These are phyloP conservation scores for Apostichopus leukothele DNA, from an alignment of 53 echinoderm and acorn worm genomes.

Conservation along the genomic window DNA sequence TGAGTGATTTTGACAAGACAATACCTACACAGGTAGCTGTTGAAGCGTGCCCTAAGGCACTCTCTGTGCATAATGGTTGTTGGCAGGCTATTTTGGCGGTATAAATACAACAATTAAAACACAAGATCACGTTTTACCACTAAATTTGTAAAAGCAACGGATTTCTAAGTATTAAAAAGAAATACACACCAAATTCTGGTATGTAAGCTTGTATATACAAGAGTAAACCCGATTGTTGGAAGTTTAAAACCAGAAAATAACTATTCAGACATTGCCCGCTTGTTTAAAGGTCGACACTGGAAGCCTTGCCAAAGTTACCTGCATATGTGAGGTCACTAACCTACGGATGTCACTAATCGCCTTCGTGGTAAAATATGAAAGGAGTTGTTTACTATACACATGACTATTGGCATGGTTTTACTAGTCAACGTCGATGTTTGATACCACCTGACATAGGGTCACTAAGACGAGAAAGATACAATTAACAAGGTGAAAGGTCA, in stretches of 20 bases:
- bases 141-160: slow-evolving; percentile 42
- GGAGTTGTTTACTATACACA: no score
- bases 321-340: slow-evolving; percentile 35
- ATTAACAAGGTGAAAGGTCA: no score
- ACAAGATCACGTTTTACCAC: slow-evolving; percentile 43
- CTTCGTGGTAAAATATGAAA: not conserved
- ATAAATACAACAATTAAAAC: slow-evolving; percentile 42
- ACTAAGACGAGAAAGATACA: no score
- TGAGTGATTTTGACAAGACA: slow-evolving; percentile 48
- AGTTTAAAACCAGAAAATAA: slow-evolving; percentile 40
- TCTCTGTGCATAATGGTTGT: slow-evolving; percentile 17
- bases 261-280: slow-evolving; percentile 10
- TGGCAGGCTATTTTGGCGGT: slow-evolving; percentile 31
- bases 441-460: no score
- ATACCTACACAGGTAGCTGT: slow-evolving; percentile 42
- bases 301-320: slow-evolving; percentile 6
- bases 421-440: no score
- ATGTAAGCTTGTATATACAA: slow-evolving; percentile 46
- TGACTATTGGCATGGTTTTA: no score
- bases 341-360: slow-evolving; percentile 8
- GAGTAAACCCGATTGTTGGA: slow-evolving; percentile 39
- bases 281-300: slow-evolving; percentile 26
- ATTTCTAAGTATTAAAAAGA: slow-evolving; percentile 15
- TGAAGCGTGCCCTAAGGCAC: slow-evolving; percentile 15
- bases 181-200: slow-evolving; percentile 41